Base-by-base conservation (phyloP, 2,113 vertebrate species). In the Lota lota region DNA sequence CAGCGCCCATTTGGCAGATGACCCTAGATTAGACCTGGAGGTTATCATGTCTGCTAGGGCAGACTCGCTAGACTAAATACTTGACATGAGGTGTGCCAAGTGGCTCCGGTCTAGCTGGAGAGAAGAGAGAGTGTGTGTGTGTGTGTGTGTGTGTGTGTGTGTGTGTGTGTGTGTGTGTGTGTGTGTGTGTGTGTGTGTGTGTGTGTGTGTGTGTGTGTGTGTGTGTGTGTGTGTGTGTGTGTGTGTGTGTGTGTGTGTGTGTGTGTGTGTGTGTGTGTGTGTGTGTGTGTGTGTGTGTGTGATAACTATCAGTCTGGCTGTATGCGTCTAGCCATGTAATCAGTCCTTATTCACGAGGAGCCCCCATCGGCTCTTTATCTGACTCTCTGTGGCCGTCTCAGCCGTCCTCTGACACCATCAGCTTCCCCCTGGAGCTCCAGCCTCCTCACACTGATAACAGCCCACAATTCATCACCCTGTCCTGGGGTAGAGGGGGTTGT, bases 281-380 rank as follows among this genome's bases (percentile, higher is more conserved):
- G 24, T 24, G 24, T 24, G 24, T 24, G 24, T 24, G 24, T 24
- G 24, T 24, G 24, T 24, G 63, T 61, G 53, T 53, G 28, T 62
- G 78, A 79, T 83, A 66, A 66, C 65, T 68, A 82, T 81, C 79
- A 66, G 78, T 75, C 63, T 28, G 68, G 66, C 67, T 74, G 51
- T 60, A 71, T 67, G 74, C 68, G 67, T 72, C 73, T 62, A 67
- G 76, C 33, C 67, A 67, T 76, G 51, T 71, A 79, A 79, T 85
- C 76, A 81, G 33, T 40, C 66, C 69, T 53, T 66, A 77, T 70
- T 77, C 69, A 78, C 5, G 28, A 67, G 17, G 58, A 64, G 65
- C 16, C 66, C 51, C 68, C 58, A 36, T 63, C 64, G 61, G 19
- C 70, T 68, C 58, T 57, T 69, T 73, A 76, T 81, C 81, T 58